Evolutionary conservation across 2,113 vertebrate genomes (phyloP).

Genomic region (Ophiodon elongatus): DNA sequence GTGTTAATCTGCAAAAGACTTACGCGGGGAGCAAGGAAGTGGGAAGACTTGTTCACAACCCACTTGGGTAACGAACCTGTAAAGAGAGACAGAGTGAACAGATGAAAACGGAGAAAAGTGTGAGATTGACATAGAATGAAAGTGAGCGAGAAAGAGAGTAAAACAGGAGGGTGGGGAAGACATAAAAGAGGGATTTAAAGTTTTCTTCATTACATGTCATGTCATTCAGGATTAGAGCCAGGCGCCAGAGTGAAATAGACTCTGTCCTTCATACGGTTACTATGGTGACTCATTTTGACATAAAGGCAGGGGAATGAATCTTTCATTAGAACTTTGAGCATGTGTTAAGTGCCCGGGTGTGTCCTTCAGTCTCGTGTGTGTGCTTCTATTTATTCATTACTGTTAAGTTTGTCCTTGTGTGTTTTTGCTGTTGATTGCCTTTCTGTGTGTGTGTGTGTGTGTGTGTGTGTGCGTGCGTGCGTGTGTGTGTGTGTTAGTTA

Average conservation of each 20-base stretch:
- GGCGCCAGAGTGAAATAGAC: slow-evolving; percentile 16
- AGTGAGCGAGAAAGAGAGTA: neutral
- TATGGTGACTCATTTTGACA: slow-evolving; percentile 66
- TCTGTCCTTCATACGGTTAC: slow-evolving; percentile 69
- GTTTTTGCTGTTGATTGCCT: neutral
- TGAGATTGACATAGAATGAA: neutral
- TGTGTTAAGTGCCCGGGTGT: slow-evolving; percentile 35
- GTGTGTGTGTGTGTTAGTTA: slow-evolving; percentile 68
- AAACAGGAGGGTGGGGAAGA: neutral
- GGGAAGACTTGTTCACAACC: slow-evolving; percentile 97
- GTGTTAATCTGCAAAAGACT: slow-evolving; percentile 70
- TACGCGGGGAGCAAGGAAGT: slow-evolving; percentile 94
- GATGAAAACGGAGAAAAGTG: neutral
- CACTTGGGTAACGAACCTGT: slow-evolving; percentile 96
- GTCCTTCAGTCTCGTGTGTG: slow-evolving; percentile 1
- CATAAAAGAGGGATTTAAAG: neutral
- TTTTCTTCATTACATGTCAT: slow-evolving; percentile 24
- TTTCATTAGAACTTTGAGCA: slow-evolving; percentile 54
- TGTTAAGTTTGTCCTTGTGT: slow-evolving; percentile 5
- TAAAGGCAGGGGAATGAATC: slow-evolving; percentile 65
- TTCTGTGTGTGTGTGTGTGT: slow-evolving; percentile 10
- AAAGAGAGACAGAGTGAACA: slow-evolving; percentile 24
- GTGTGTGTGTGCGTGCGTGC: slow-evolving; percentile 6
- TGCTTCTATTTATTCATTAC: neutral
- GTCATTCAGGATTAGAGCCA: slow-evolving; percentile 30